Conservation (phyloP, 1,140 invertebrate genomes). For the Melanaphis sacchari region DNA sequence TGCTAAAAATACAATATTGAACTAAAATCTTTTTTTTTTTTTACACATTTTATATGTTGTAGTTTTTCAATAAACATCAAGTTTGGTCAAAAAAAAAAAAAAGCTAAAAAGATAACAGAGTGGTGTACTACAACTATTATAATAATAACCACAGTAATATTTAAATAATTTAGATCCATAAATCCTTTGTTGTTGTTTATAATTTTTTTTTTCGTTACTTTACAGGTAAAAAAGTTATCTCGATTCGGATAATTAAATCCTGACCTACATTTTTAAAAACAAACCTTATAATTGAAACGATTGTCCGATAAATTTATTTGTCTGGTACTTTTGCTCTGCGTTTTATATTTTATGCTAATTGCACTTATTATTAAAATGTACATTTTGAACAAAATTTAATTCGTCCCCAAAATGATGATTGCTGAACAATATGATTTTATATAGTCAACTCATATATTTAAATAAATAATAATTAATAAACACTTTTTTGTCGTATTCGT, state of each 20-base stretch:
- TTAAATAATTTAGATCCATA: background rate
- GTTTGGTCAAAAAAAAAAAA: background rate
- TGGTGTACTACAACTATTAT: background rate
- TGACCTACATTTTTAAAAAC: background rate
- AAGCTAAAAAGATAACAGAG: background rate
- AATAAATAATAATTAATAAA: background rate
- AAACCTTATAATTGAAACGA: background rate
- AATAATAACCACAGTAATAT: background rate
- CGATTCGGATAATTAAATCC: background rate
- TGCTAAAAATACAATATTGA: background rate
- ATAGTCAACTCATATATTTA: background rate
- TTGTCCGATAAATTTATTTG: slow-evolving; percentile 2
- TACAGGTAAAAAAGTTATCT: background rate
- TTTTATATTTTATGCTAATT: slow-evolving; percentile 14
- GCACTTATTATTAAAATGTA: background rate
- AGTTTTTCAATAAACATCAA: background rate
- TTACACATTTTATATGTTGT: background rate
- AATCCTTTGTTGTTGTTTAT: background rate
- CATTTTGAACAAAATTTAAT: background rate
- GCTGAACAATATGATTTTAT: background rate
- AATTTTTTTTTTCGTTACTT: background rate
- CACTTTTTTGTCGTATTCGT: background rate
- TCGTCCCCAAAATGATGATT: background rate
- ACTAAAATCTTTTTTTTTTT: background rate
- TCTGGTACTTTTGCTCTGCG: background rate